Percentiles rank a stretch among this genome's conserved stretches.
phyloP scores from a whole-genome alignment of 1,140 invertebrate genomes.

The Heliconius hermathena region DNA sequence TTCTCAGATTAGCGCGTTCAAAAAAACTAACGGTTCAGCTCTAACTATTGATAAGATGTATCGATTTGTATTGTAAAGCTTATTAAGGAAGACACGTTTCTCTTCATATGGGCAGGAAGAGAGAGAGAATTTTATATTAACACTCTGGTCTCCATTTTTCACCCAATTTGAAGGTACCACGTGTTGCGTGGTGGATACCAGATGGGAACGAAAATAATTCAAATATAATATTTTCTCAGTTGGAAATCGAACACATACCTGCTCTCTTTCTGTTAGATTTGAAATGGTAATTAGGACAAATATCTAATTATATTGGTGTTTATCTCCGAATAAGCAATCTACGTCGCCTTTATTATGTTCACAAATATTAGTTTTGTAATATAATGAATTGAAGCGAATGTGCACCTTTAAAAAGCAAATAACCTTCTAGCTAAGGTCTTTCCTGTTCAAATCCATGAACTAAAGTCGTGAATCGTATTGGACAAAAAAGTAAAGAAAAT shows the following conservation, averaged over 20 bases:
- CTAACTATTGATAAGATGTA: no score
- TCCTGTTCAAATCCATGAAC: background rate
- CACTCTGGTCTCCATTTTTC: no score
- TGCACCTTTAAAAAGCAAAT: conserved; percentile 1
- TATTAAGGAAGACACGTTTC: no score
- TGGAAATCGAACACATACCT: background rate
- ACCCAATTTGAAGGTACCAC: no score
- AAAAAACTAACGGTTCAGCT: no score
- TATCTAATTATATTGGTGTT: background rate
- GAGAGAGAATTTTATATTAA: no score
- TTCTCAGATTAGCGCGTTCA: no score
- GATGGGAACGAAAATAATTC: no score
- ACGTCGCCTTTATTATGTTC: background rate
- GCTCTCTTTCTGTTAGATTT: background rate
- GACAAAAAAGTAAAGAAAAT: background rate
- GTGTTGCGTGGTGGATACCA: no score
- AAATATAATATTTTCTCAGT: no score
- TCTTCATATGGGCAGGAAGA: no score
- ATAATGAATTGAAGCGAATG: background rate
- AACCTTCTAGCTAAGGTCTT: background rate
- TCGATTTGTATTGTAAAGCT: no score
- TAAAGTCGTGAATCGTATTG: background rate
- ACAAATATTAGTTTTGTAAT: conserved; percentile 3
- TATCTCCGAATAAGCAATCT: background rate
- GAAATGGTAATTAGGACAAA: background rate